Base-by-base conservation (phyloP, 1,140 invertebrate species). In the Drosophila tristis region DNA sequence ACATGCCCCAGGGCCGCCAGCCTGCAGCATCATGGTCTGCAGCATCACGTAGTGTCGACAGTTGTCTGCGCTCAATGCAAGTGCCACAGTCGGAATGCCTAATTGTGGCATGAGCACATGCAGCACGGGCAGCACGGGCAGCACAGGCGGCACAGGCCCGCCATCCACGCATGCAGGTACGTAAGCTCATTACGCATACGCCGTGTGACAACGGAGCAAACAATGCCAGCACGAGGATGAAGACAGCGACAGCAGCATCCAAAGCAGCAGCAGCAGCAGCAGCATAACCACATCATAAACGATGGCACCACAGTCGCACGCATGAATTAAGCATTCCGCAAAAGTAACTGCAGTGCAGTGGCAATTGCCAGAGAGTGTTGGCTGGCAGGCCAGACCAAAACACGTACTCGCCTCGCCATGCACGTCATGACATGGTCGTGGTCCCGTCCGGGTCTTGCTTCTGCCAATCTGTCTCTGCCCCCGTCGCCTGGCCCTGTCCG, bases 301-400 rank as follows among this genome's bases (percentile, higher is more conserved):
- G 85, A 78, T 85, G 79, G 78, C 54, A 78, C 85, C 77, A 59
- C 85, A 90, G 70, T 89, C 55, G 80, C 77, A 85, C 80, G 78
- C 77, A 80, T 80, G 85, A 90, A 90, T 89, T 85, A 90, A 85
- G 80, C 77, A 90, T 80, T 89, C 84, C 78, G 51, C 77, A 70
- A 90, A 89, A 86, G 85, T 89, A 89, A 89, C 75, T 76, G 75
- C 44, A 74, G 53, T 70, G 66, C 73, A 78, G 58, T 58, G 80
- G 58, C 54, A 67, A 64, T 78, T 87, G 70, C 61, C 68, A 65
- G 65, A 62, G 65, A 81, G 31, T 64, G 60, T 59, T 31, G 64
- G 65, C 35, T 70, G 16, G 39, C 65, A 59, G 65, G 15, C 59
- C 54, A 55, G 60, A 49, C 66, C 73, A 57, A 53, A 81, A 62